Evolutionary conservation across 2,888 invertebrate species (phyloP).

Genomic region (Lithodes maja): DNA sequence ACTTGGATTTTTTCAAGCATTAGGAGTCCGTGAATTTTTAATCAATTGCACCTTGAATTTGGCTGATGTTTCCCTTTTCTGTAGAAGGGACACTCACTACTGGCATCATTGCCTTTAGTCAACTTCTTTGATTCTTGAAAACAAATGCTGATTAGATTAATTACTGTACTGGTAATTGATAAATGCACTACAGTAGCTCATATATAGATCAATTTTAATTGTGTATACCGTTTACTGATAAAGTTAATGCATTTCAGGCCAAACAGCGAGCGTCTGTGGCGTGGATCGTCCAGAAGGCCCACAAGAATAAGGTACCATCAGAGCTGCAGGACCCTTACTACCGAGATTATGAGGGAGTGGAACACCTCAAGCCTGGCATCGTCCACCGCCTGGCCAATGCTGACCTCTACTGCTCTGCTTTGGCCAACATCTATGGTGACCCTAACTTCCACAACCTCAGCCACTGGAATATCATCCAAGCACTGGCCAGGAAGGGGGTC

Average conservation of each 20-base stretch:
- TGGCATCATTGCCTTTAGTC: background rate
- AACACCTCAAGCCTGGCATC: conserved; percentile 94
- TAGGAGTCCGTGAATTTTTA: too few species aligned
- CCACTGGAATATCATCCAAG: conserved; percentile 96
- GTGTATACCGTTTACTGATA: too few species aligned
- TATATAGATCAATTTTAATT: too few species aligned
- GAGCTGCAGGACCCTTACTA: conserved; percentile 96
- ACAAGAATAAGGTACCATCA: conserved; percentile 93
- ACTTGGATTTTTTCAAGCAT: too few species aligned
- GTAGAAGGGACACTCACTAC: too few species aligned
- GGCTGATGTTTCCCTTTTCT: too few species aligned
- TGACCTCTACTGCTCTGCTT: conserved; percentile 93
- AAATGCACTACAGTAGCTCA: too few species aligned
- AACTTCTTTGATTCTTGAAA: background rate
- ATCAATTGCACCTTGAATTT: too few species aligned
- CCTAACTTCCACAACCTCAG: conserved; percentile 96
- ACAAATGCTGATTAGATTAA: too few species aligned
- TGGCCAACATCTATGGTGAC: conserved; percentile 96
- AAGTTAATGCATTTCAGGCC: conserved; percentile 80
- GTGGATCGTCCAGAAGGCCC: conserved; percentile 97
- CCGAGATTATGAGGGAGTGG: conserved; percentile 95
- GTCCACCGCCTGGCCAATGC: conserved; percentile 93
- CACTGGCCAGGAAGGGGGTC: conserved; percentile 92
- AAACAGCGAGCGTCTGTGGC: conserved; percentile 96
- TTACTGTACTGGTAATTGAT: too few species aligned